Evolutionary conservation across 2,888 invertebrate species (phyloP), one percentile per base, ranked within the genome.

Genomic region (Cephus pulcher): DNA sequence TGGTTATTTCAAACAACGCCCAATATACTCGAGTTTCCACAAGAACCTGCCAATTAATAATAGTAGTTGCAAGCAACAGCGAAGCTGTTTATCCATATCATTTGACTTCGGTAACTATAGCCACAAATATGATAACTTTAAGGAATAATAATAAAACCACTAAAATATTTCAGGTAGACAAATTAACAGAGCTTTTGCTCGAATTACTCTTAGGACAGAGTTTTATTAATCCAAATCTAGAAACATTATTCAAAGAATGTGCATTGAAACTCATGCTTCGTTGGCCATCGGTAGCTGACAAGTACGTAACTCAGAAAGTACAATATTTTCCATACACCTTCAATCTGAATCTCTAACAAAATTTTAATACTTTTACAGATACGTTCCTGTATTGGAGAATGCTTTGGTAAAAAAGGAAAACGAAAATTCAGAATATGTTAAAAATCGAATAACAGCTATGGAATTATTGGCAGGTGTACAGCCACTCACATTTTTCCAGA

Each of bases 1-100:
- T 90, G 84, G 89, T 91, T 4, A 91, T 91, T 83, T 90, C 90
- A 4, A 91, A 90, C 77, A 91, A 91, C 80, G 90, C 91, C 70
- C 91, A 91, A 78, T 91, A 91, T 76, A 91, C 91, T 4, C 84
- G 91, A 73, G 90, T 91, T 69, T 88, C 90, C 4, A 91, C 89
- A 34, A 85, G 91, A 80, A 90, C 91, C 11, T 91, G 91, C 80
- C 91, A 91, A 84, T 83, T 91, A 1, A 90, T 91, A 79, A 89
- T 90, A 78, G 90, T 91, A 4, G 88, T 91, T 71, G 88, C 91
- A n/a, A 90, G 89, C 75, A 91, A 91, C 71, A 88, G 87, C 40
- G 87, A 85, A 82, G 90, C 91, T 34, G 87, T 90, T 34, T 91
- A 90, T 80, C 91, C 91, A 11, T 90, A 91, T 79, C 89, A 91